A percentile compares a stretch with the other conserved stretches of the same genome.
Evolutionary conservation across 2,113 vertebrate genomes (phyloP).

Genomic region (Rhea americana): DNA sequence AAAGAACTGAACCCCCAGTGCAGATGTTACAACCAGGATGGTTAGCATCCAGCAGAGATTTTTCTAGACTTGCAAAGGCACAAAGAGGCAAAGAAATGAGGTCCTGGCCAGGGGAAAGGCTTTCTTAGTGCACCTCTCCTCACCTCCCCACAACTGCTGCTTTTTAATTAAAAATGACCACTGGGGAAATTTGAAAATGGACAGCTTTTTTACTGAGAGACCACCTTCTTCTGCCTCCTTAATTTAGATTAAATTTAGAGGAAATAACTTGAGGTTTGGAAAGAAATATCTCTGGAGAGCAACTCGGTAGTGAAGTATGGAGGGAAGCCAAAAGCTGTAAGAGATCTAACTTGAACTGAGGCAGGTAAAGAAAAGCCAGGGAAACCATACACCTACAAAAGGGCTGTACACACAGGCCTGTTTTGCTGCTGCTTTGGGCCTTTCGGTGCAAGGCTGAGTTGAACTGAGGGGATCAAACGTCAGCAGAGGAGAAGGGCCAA

Average conservation of each 20-base stretch:
- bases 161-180: background rate
- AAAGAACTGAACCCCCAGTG: background rate
- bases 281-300: constrained; percentile 32
- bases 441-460: background rate
- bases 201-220: background rate
- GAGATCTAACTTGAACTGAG: background rate
- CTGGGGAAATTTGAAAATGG: background rate
- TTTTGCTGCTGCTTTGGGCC: background rate
- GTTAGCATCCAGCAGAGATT: background rate
- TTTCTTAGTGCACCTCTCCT: background rate
- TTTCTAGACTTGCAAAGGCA: background rate
- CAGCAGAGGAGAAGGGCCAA: background rate
- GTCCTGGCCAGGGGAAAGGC: background rate
- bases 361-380: constrained; percentile 2
- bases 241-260: constrained; percentile 43
- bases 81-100: background rate
- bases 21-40: background rate
- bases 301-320: background rate
- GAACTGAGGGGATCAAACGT: background rate
- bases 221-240: background rate
- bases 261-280: constrained; percentile 51
- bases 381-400: background rate
- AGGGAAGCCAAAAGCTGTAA: constrained; percentile 18
- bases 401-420: no score
- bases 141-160: background rate